Evolutionary conservation across 2,888 invertebrate species (phyloP).

Genomic region (Chaitophorus viminalis): DNA sequence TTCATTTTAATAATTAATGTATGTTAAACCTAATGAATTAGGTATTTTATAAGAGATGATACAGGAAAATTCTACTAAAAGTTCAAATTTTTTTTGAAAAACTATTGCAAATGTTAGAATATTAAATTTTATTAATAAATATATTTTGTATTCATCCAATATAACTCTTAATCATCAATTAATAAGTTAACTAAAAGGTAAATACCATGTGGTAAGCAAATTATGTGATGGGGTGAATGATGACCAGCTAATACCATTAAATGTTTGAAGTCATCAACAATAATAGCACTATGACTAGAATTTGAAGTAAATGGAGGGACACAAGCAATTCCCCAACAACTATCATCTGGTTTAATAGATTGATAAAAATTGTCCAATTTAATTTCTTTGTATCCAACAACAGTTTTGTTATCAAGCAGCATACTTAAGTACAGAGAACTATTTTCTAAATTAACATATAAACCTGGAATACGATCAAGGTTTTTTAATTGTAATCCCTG

Average conservation of each 20-base stretch:
- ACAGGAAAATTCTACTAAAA: too few species aligned
- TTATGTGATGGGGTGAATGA: conserved; percentile 71
- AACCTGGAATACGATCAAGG: conserved; percentile 63
- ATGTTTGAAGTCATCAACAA: conserved; percentile 73
- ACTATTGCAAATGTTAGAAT: too few species aligned
- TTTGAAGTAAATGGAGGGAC: conserved; percentile 67
- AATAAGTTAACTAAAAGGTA: not conserved
- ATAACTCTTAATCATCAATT: not conserved
- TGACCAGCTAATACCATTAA: conserved; percentile 70
- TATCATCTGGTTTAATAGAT: conserved; percentile 66
- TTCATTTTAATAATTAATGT: not conserved
- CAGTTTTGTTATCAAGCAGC: conserved; percentile 71
- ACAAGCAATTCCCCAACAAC: conserved; percentile 67
- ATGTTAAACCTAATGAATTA: not conserved
- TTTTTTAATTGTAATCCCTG: conserved; percentile 47
- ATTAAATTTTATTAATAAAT: not conserved
- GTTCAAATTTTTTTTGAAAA: too few species aligned
- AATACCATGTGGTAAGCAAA: conserved; percentile 77
- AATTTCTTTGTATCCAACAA: conserved; percentile 75
- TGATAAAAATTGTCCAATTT: conserved; percentile 65
- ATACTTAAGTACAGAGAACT: conserved; percentile 76
- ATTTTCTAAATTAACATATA: conserved; percentile 62
- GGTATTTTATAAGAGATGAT: not conserved
- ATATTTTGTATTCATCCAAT: not conserved
- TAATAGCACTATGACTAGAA: conserved; percentile 70